Evolutionary conservation across 2,888 invertebrate species (phyloP).

Genomic region (Rhaphigaster nebulosa): DNA sequence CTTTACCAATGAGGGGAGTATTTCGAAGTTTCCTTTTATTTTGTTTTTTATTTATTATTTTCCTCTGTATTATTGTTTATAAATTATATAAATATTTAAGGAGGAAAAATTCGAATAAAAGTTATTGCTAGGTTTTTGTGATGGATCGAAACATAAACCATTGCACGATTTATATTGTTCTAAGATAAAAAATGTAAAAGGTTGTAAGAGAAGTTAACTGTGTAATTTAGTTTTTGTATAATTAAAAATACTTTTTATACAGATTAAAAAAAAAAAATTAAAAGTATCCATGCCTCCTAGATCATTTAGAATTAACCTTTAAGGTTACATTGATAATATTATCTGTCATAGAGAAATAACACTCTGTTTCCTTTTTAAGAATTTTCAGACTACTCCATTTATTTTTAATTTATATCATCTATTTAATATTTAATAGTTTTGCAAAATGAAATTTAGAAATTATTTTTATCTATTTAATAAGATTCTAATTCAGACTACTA

Average conservation of each 20-base stretch:
- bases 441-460: background rate
- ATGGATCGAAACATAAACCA: background rate
- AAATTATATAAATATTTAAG: background rate
- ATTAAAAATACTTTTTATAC: constrained; percentile 38
- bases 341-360: background rate
- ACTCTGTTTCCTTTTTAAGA: background rate
- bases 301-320: background rate
- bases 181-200: constrained; percentile 14
- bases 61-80: background rate
- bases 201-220: background rate
- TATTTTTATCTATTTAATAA: background rate
- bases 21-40: background rate
- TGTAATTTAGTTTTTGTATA: constrained; percentile 45
- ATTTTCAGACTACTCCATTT: background rate
- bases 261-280: background rate
- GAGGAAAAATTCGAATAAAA: background rate
- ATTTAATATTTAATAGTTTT: background rate
- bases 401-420: background rate
- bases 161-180: constrained; percentile 18
- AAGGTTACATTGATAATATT: background rate
- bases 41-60: background rate
- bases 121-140: background rate
- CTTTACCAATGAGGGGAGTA: background rate
- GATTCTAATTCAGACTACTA: background rate
- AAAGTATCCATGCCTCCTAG: background rate